Evolutionary conservation across 2,888 invertebrate genomes (phyloP).

Genomic region (Pollenia griseotomentosa): DNA sequence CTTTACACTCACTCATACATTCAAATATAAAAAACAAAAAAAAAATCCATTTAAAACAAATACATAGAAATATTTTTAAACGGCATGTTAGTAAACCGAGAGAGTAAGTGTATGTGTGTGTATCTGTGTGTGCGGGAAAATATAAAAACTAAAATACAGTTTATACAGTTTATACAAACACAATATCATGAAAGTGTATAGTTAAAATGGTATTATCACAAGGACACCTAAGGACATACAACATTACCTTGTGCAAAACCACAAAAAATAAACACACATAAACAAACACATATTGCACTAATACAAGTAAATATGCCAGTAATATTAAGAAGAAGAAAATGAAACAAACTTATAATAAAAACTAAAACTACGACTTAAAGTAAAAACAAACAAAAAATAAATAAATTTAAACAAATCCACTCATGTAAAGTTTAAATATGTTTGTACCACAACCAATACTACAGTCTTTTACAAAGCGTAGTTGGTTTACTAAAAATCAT

Average conservation of each 20-base stretch:
- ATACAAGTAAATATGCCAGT: not conserved
- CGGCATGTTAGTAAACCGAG: conserved; percentile 31
- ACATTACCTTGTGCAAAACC: conserved; percentile 58
- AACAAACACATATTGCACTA: not conserved
- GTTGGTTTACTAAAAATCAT: no score
- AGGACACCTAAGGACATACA: conserved; percentile 65
- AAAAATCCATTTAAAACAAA: conserved; percentile 67
- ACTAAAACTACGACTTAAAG: not conserved
- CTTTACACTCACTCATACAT: conserved; percentile 38
- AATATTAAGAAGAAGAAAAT: conserved; percentile 16
- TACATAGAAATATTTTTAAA: conserved; percentile 9
- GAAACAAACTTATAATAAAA: conserved; percentile 24
- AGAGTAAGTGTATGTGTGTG: not conserved
- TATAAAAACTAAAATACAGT: conserved; percentile 6
- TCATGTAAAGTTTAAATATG: conserved; percentile 10
- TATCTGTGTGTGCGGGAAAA: not conserved
- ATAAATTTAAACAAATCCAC: not conserved
- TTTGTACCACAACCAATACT: not conserved
- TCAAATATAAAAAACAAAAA: not conserved
- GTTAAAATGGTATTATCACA: conserved; percentile 61
- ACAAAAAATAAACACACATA: conserved; percentile 31
- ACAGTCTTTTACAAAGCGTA: not conserved
- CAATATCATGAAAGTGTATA: conserved; percentile 34
- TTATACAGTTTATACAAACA: conserved; percentile 1
- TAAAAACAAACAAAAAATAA: not conserved